Evolutionary conservation across 2,797 vertebrate species (phyloP).

Genomic region (Mus minutoides): DNA sequence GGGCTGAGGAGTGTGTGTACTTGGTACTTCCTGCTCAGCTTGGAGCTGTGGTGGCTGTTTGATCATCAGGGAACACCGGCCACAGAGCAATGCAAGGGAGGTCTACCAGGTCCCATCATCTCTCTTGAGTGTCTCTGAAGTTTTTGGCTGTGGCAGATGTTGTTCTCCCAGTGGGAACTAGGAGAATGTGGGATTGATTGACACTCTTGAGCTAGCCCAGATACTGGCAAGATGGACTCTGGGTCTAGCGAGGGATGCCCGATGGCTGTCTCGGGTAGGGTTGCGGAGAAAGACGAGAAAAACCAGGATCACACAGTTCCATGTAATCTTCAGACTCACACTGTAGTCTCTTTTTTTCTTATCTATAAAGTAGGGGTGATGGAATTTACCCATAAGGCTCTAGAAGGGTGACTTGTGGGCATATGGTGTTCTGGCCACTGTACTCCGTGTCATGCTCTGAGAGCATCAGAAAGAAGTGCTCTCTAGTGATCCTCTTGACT

Average conservation of each 20-base stretch:
- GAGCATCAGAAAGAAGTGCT: neutral
- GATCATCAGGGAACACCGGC: neutral
- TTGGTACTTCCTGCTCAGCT: neutral
- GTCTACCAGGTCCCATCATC: rapidly evolving
- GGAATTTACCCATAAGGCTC: neutral
- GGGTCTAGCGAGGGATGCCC: neutral
- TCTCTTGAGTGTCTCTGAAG: neutral
- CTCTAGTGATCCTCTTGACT: neutral
- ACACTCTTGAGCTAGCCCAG: neutral
- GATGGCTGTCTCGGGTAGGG: neutral
- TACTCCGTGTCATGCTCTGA: rapidly evolving
- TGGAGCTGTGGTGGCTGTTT: neutral
- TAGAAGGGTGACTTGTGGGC: rapidly evolving
- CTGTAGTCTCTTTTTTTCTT: neutral
- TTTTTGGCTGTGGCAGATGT: neutral
- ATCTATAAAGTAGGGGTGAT: neutral
- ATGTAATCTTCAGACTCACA: neutral
- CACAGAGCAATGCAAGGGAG: neutral
- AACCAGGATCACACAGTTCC: rapidly evolving
- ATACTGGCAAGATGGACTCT: neutral
- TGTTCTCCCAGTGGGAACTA: neutral
- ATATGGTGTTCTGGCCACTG: rapidly evolving
- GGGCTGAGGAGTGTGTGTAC: neutral
- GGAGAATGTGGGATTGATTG: neutral
- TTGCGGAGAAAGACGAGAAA: neutral